phyloP scores from a whole-genome alignment of 2,113 vertebrate species.

The Plestiodon gilberti region DNA sequence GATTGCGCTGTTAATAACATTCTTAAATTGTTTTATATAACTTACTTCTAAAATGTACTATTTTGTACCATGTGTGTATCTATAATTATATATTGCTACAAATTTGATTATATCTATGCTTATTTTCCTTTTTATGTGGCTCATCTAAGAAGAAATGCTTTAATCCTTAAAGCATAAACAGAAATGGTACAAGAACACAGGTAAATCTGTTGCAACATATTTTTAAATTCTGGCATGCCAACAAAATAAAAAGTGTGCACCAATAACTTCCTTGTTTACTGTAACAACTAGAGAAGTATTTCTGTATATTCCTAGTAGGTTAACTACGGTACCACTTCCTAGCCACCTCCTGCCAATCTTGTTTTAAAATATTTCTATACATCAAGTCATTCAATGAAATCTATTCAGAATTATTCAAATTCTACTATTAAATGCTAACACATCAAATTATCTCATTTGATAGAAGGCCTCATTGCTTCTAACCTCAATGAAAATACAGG shows the following conservation, averaged over 20 bases:
- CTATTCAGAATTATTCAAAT: neutral
- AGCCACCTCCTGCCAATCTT: neutral
- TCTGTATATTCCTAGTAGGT: neutral
- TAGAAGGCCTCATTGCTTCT: neutral
- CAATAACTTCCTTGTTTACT: neutral
- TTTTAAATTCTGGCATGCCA: neutral
- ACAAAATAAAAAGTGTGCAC: neutral
- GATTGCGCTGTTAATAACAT: no score
- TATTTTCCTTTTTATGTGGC: neutral
- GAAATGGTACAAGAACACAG: neutral
- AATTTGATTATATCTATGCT: neutral
- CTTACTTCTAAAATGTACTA: no score
- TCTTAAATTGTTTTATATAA: no score
- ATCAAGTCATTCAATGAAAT: neutral
- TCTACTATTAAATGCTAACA: neutral
- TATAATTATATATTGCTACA: neutral
- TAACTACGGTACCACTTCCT: neutral
- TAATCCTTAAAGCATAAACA: neutral
- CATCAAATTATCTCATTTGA: neutral
- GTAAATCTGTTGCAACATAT: neutral
- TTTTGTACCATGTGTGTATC: neutral
- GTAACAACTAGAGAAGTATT: neutral
- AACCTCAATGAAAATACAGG: neutral
- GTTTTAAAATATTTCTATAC: neutral
- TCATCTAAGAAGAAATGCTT: neutral